A percentile compares a stretch with the other conserved stretches of the same genome.
These are phyloP conservation scores for Heteronetta atricapilla DNA, from an alignment of 2,113 vertebrate species.

Conservation along the genomic window DNA sequence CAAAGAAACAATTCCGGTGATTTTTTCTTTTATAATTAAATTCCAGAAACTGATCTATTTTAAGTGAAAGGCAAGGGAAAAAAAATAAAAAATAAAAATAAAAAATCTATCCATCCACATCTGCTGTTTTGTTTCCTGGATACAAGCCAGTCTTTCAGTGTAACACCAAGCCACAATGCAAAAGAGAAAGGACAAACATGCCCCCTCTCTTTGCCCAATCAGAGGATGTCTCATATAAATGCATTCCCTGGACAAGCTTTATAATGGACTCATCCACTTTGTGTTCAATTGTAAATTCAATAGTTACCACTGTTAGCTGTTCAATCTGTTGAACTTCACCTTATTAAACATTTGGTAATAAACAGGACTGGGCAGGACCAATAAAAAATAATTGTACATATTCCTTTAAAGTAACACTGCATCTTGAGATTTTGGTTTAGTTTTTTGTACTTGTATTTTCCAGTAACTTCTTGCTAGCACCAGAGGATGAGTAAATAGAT, in stretches of 20 bases:
- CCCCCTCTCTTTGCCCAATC: conserved; percentile 29
- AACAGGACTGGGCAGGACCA: not conserved
- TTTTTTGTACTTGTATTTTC: not conserved
- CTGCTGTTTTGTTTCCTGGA: conserved; percentile 8
- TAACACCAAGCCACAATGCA: conserved; percentile 12
- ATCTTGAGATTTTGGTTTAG: not conserved
- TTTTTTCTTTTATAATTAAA: not conserved
- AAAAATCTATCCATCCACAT: not conserved
- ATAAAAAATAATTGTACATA: not conserved
- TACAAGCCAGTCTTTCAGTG: not conserved
- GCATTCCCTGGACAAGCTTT: conserved; percentile 31
- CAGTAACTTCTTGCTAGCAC: not conserved
- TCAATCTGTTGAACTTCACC: conserved; percentile 26
- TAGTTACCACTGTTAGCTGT: conserved; percentile 44
- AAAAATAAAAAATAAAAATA: not conserved
- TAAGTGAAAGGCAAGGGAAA: not conserved
- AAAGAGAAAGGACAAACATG: conserved; percentile 40
- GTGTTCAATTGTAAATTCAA: conserved; percentile 63
- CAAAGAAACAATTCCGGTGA: not conserved
- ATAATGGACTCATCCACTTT: conserved; percentile 57
- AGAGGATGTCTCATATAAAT: conserved; percentile 50
- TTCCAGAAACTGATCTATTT: not conserved
- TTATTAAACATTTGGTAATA: conserved; percentile 32
- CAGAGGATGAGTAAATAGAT: not conserved
- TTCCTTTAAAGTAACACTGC: not conserved